phyloP scores from a whole-genome alignment of 2,888 invertebrate genomes.

The Cloeon dipterum region DNA sequence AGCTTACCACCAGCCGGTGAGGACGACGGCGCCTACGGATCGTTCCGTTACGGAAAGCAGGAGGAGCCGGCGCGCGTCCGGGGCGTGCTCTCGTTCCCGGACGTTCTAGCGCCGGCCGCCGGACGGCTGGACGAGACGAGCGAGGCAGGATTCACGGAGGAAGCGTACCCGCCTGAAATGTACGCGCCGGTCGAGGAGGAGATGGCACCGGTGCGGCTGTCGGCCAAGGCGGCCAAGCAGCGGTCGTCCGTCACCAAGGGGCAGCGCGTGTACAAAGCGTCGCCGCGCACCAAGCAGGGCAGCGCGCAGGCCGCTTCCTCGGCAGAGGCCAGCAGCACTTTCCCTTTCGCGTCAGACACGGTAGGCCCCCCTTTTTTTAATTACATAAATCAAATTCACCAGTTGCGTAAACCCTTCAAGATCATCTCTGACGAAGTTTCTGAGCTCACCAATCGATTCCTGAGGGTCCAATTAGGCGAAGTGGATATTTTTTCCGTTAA shows the following conservation, averaged over 20 bases:
- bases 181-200: not conserved
- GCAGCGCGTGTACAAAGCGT: not conserved
- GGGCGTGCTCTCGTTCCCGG: constrained; percentile 15
- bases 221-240: no score
- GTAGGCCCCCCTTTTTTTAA: no score
- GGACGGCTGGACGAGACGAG: constrained; percentile 1
- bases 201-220: not conserved
- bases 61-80: constrained; percentile 3
- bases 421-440: no score
- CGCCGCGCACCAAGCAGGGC: not conserved
- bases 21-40: not conserved
- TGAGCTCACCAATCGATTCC: no score
- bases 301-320: no score
- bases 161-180: not conserved
- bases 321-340: not conserved
- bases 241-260: not conserved
- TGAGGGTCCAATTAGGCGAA: no score
- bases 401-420: no score
- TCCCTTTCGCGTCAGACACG: not conserved
- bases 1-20: no score
- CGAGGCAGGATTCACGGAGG: not conserved
- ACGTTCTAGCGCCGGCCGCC: constrained; percentile 13
- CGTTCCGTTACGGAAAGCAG: not conserved
- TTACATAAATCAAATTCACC: no score
- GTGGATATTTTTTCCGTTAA: no score